Evolutionary conservation across 1,140 invertebrate genomes (phyloP).

Genomic region (Vollenhovia emeryi): DNA sequence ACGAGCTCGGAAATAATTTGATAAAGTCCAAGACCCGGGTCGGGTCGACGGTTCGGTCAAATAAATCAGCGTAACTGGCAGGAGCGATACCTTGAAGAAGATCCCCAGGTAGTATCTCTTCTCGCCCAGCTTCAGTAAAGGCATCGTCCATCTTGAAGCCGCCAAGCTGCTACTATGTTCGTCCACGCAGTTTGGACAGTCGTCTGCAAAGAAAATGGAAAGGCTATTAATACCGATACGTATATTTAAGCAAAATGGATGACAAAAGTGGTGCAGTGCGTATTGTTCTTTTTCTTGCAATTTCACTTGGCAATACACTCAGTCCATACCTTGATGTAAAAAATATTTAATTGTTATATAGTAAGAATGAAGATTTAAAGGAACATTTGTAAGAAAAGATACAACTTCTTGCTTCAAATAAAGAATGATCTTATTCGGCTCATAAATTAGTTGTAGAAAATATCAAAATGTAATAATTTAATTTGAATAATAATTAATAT

Average conservation of each 20-base stretch:
- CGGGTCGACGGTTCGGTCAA: slow-evolving; percentile 36
- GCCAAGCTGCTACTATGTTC: slow-evolving; percentile 86
- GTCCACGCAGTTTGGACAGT: slow-evolving; percentile 93
- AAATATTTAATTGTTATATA: neutral
- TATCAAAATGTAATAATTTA: neutral
- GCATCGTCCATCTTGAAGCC: slow-evolving; percentile 94
- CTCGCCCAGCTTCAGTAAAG: slow-evolving; percentile 93
- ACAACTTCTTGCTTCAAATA: neutral
- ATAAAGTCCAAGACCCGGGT: slow-evolving; percentile 62
- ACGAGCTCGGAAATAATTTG: slow-evolving; percentile 71
- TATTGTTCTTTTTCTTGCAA: neutral
- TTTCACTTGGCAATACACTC: neutral
- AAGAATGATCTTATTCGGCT: neutral
- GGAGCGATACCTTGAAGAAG: slow-evolving; percentile 93
- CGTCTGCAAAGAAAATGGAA: slow-evolving; percentile 81
- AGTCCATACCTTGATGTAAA: neutral
- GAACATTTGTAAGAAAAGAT: neutral
- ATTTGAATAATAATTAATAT: neutral
- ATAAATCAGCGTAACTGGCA: slow-evolving; percentile 68
- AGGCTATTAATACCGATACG: slow-evolving; percentile 40
- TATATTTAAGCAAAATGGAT: neutral
- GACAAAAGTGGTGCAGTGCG: neutral
- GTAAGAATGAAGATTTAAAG: neutral
- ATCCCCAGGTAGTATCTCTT: slow-evolving; percentile 95
- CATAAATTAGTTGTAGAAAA: neutral